phyloP scores from a whole-genome alignment of 2,888 invertebrate species.

The Cosmopolites sordidus region DNA sequence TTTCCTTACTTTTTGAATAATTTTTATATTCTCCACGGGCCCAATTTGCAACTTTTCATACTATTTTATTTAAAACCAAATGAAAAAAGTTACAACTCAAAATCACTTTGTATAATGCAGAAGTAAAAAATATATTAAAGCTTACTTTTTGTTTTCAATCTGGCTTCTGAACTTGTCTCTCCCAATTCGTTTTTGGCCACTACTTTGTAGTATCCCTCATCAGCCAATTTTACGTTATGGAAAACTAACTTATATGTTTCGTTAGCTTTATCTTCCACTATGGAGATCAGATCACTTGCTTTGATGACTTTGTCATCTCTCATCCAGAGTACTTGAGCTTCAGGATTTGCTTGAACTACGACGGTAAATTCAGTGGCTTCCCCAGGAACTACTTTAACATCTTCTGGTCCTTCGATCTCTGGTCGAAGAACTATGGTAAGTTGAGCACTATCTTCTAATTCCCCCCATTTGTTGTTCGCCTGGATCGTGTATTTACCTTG shows the following conservation, averaged over 20 bases:
- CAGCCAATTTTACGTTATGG: conserved; percentile 64
- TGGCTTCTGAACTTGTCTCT: conserved; percentile 64
- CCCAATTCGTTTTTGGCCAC: conserved; percentile 75
- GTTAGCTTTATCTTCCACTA: conserved; percentile 58
- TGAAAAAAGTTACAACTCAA: too few species aligned
- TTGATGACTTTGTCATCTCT: conserved; percentile 62
- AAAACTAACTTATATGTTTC: conserved; percentile 69
- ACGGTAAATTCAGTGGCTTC: conserved; percentile 68
- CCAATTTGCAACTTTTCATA: too few species aligned
- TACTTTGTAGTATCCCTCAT: conserved; percentile 75
- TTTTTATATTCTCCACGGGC: too few species aligned
- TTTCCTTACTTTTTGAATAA: too few species aligned
- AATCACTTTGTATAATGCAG: too few species aligned
- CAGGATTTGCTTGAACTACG: conserved; percentile 72
- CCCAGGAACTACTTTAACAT: conserved; percentile 69
- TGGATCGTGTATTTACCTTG: conserved; percentile 78
- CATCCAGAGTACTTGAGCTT: conserved; percentile 82
- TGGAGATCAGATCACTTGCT: conserved; percentile 55
- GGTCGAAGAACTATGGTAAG: conserved; percentile 77
- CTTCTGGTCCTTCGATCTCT: conserved; percentile 71
- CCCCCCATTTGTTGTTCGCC: conserved; percentile 77
- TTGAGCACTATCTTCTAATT: conserved; percentile 66
- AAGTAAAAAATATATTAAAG: conserved; percentile 17
- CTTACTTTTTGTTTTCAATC: conserved; percentile 70
- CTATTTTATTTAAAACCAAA: too few species aligned